Evolutionary conservation across 2,797 vertebrate genomes (phyloP).

Genomic region (Acrocephalus scirpaceus): DNA sequence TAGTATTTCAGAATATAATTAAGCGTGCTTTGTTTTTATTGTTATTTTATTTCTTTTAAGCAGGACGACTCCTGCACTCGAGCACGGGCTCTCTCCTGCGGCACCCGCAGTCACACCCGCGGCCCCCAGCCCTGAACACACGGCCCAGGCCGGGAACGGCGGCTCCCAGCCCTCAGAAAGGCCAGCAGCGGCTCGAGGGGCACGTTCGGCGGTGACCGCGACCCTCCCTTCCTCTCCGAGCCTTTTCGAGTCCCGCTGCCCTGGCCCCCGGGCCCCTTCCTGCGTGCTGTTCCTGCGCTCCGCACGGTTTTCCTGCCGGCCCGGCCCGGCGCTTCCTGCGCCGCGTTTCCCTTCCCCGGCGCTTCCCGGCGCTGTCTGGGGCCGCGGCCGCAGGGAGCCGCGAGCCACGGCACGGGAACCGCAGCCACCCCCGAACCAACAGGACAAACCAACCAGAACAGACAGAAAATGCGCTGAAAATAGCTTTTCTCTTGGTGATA

Average conservation of each 20-base stretch:
- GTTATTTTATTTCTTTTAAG: not conserved
- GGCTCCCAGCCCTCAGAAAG: not conserved
- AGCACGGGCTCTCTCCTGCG: not conserved
- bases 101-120: rapidly evolving
- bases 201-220: not conserved
- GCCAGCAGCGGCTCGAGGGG: not conserved
- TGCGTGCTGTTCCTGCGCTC: not conserved
- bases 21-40: not conserved
- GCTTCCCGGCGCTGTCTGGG: not conserved
- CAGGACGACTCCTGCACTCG: not conserved
- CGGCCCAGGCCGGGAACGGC: rapidly evolving
- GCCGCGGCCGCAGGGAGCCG: not conserved
- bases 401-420: not conserved
- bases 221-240: not conserved
- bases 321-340: not conserved
- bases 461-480: not conserved
- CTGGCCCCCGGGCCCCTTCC: not conserved
- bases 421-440: not conserved
- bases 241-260: not conserved
- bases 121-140: rapidly evolving
- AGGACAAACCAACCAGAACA: not conserved
- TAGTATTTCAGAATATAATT: not conserved
- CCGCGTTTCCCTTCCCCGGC: not conserved
- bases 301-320: not conserved
- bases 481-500: not conserved